These are phyloP conservation scores for Machimus atricapillus DNA, from an alignment of 2,888 invertebrate species.

Conservation along the genomic window DNA sequence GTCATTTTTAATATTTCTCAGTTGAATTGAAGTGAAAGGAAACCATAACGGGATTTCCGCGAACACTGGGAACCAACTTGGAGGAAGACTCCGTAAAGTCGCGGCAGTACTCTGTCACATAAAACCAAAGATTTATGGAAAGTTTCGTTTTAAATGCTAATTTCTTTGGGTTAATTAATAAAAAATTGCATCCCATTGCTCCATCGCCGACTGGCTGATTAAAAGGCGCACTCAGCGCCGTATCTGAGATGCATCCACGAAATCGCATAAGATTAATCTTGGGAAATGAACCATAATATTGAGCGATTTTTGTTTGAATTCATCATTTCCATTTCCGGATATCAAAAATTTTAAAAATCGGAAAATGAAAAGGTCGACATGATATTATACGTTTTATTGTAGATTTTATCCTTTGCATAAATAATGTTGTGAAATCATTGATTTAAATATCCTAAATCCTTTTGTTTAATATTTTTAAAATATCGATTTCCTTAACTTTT, in stretches of 20 bases:
- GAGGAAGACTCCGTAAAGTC: neutral
- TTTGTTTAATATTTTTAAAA: too few relatives aligned
- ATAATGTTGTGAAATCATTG: neutral
- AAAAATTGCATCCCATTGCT: constrained; percentile 9
- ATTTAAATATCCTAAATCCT: too few relatives aligned
- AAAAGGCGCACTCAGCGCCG: neutral
- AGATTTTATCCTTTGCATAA: neutral
- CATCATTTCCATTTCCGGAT: neutral
- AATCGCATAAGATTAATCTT: neutral
- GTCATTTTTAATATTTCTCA: constrained; percentile 11
- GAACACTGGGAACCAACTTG: neutral
- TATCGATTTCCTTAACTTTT: too few relatives aligned
- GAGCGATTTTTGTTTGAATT: neutral
- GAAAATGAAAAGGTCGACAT: neutral
- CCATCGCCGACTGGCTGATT: neutral
- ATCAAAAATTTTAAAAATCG: neutral
- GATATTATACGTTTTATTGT: neutral
- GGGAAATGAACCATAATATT: neutral
- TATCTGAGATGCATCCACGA: neutral
- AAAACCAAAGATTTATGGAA: constrained; percentile 11
- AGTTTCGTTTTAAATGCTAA: constrained; percentile 21
- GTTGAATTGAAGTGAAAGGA: constrained; percentile 17
- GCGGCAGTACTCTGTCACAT: neutral
- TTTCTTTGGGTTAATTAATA: constrained; percentile 21
- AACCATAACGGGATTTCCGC: constrained; percentile 16